Conservation (phyloP, 2,888 invertebrate species). For the Nymphalis urticae region DNA sequence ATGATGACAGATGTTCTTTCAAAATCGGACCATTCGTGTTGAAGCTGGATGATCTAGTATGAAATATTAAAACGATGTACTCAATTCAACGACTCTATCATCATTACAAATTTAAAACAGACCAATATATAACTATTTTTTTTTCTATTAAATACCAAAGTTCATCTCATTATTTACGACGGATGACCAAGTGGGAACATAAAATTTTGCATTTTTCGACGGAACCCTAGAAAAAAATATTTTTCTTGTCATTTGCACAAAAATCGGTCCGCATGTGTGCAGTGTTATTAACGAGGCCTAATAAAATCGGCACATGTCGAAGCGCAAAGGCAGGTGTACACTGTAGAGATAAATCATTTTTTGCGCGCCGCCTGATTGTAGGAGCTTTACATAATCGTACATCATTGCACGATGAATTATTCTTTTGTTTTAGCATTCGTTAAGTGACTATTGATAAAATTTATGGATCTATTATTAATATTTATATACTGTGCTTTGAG, state of each 20-base stretch:
- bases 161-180: too few relatives aligned
- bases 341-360: conserved; percentile 26
- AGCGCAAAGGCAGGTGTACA: conserved; percentile 30
- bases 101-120: too few relatives aligned
- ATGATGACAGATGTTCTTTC: neutral
- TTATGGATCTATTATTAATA: conserved; percentile 3
- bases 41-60: too few relatives aligned
- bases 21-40: neutral
- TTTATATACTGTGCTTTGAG: neutral
- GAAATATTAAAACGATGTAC: too few relatives aligned
- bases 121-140: too few relatives aligned
- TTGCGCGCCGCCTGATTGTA: conserved; percentile 27
- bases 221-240: neutral
- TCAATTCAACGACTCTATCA: too few relatives aligned
- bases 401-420: conserved; percentile 9
- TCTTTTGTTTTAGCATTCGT: neutral
- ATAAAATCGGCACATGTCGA: conserved; percentile 27
- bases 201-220: neutral
- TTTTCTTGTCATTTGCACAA: neutral
- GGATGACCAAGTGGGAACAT: too few relatives aligned
- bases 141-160: too few relatives aligned
- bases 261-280: neutral
- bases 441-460: neutral
- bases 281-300: neutral
- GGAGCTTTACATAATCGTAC: conserved; percentile 14